Evolutionary conservation across 2,113 vertebrate species (phyloP).

Genomic region (Mobula hypostoma): DNA sequence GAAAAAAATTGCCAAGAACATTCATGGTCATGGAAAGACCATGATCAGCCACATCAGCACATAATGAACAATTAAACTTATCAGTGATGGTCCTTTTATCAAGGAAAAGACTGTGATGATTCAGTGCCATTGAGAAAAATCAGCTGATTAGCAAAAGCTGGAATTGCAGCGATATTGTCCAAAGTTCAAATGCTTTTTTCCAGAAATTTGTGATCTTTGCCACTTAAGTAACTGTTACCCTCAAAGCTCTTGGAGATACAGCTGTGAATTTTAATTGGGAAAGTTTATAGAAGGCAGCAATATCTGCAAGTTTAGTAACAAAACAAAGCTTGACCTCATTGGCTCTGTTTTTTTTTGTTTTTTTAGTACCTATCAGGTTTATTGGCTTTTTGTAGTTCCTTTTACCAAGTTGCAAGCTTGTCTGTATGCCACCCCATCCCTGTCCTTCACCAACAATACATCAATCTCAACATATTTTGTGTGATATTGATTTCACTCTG

Average conservation of each 20-base stretch:
- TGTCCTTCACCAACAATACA: not conserved
- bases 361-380: not conserved
- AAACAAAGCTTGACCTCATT: not conserved
- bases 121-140: not conserved
- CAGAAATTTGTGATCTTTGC: not conserved
- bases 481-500: not conserved
- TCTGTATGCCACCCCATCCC: not conserved
- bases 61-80: not conserved
- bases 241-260: not conserved
- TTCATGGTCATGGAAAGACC: too few relatives aligned
- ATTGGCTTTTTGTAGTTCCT: not conserved
- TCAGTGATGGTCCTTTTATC: not conserved
- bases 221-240: not conserved
- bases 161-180: not conserved
- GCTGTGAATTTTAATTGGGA: not conserved
- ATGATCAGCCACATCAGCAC: too few relatives aligned
- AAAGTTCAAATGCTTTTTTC: not conserved
- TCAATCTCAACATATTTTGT: not conserved
- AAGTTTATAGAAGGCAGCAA: not conserved
- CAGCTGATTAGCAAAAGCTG: not conserved
- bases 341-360: not conserved
- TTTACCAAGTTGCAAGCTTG: not conserved
- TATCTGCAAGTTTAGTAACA: too few relatives aligned
- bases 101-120: not conserved
- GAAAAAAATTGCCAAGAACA: too few relatives aligned